phyloP scores from a whole-genome alignment of 2,888 invertebrate genomes.

The Drosophila mulleri region DNA sequence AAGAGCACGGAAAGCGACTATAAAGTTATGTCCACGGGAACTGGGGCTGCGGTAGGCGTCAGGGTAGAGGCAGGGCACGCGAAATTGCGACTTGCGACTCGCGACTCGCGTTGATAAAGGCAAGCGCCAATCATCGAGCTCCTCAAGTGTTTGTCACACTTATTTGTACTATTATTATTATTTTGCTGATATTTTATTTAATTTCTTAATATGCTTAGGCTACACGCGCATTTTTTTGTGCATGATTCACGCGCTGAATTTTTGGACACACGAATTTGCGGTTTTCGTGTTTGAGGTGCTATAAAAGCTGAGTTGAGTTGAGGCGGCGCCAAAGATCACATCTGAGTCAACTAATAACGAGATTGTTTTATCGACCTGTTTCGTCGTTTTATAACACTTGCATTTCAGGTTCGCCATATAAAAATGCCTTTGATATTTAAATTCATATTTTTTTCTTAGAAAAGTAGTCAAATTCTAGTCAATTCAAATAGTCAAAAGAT shows the following conservation, averaged over 20 bases:
- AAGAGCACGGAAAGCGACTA: constrained; percentile 31
- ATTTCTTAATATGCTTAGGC: constrained; percentile 20
- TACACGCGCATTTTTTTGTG: background rate
- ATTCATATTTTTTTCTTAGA: background rate
- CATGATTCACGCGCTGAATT: constrained; percentile 54
- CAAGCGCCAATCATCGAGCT: constrained; percentile 41
- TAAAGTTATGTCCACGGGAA: constrained; percentile 16
- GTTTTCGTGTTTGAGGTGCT: constrained; percentile 5
- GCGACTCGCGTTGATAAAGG: constrained; percentile 23
- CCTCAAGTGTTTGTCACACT: constrained; percentile 40
- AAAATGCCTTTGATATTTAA: background rate
- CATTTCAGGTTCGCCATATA: constrained; percentile 18
- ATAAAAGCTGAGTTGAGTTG: constrained; percentile 18
- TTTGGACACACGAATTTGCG: constrained; percentile 31
- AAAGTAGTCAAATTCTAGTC: background rate
- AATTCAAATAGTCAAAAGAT: background rate
- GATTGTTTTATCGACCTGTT: constrained; percentile 11
- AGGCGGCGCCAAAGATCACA: constrained; percentile 20
- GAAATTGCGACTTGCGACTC: constrained; percentile 25
- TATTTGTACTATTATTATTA: constrained; percentile 33
- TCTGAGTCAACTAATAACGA: constrained; percentile 3
- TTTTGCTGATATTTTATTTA: constrained; percentile 18
- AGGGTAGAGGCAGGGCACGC: background rate
- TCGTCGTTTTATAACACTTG: constrained; percentile 25
- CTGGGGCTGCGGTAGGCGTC: background rate